Conservation (phyloP, 2,113 vertebrate species). For the Pica pica region DNA sequence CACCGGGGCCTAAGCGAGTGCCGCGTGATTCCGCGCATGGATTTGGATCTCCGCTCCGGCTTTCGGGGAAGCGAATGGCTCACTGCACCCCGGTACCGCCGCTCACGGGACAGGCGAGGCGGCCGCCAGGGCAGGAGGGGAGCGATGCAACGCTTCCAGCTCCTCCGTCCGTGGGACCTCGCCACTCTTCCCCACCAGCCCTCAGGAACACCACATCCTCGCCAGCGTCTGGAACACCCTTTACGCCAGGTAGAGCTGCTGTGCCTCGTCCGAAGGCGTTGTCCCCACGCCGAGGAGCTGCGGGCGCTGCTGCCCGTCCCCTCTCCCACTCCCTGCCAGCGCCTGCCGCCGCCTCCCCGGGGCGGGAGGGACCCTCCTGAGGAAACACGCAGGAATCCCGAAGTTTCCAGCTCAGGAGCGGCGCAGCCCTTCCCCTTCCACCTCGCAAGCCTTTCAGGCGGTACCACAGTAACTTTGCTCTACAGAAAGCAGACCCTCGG, state of each 20-base stretch:
- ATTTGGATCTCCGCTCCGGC: too few relatives aligned
- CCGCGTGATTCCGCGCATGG: rapidly evolving
- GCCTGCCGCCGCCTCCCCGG: not conserved
- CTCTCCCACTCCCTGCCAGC: rapidly evolving
- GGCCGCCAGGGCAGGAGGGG: not conserved
- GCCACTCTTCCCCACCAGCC: not conserved
- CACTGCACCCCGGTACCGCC: rapidly evolving
- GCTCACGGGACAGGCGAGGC: not conserved
- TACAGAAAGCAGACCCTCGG: not conserved
- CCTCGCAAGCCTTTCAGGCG: not conserved
- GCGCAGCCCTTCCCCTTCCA: not conserved
- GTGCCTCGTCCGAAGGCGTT: rapidly evolving
- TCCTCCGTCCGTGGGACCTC: not conserved
- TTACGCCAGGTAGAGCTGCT: not conserved
- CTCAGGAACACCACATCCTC: not conserved
- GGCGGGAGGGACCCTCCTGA: not conserved
- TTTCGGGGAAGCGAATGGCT: not conserved
- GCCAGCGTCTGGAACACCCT: not conserved
- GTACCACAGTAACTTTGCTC: not conserved
- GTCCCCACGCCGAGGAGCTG: not conserved
- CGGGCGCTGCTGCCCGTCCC: not conserved
- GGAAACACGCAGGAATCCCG: not conserved
- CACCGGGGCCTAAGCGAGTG: not conserved
- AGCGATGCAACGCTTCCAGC: not conserved
- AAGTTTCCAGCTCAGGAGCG: not conserved